Evolutionary conservation across 2,888 invertebrate species (phyloP).

Genomic region (Lissocephala sabroskyi): DNA sequence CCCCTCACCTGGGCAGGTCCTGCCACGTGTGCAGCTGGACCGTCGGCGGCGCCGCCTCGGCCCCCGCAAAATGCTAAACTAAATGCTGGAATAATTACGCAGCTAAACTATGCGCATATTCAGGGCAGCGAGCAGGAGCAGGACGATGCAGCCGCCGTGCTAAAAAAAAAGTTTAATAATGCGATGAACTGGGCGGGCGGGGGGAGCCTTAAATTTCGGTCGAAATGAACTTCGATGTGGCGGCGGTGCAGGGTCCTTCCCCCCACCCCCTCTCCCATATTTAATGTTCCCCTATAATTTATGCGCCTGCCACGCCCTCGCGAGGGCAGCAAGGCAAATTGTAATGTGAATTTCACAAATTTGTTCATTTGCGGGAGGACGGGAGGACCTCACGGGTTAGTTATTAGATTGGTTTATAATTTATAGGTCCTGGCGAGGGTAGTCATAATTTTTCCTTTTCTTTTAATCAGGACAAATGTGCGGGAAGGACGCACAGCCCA

Average conservation of each 20-base stretch:
- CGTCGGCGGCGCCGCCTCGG: neutral
- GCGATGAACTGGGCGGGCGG: neutral
- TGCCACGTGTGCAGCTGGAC: conserved; percentile 30
- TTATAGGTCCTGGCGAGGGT: conserved; percentile 32
- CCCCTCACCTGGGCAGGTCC: conserved; percentile 5
- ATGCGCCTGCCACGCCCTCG: conserved; percentile 1
- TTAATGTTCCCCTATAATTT: too few relatives aligned
- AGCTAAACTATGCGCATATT: conserved; percentile 61
- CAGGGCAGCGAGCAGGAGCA: conserved; percentile 20
- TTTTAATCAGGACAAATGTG: conserved; percentile 59
- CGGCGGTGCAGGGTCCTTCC: neutral
- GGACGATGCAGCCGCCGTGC: neutral
- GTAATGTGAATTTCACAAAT: conserved; percentile 27
- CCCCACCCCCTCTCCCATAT: neutral
- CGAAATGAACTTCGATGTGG: neutral
- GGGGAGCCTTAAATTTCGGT: neutral
- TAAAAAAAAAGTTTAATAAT: neutral
- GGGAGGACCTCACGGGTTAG: conserved; percentile 24
- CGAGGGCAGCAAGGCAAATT: too few relatives aligned
- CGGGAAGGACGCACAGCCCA: too few relatives aligned
- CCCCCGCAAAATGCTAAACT: conserved; percentile 44
- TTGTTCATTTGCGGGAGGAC: conserved; percentile 50
- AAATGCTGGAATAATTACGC: conserved; percentile 60
- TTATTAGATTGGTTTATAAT: conserved; percentile 61
- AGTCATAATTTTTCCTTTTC: conserved; percentile 37